Percentiles rank a stretch among this genome's conserved stretches.
phyloP scores from a whole-genome alignment of 2,888 invertebrate species.

The Hermaeophaga mercurialis region DNA sequence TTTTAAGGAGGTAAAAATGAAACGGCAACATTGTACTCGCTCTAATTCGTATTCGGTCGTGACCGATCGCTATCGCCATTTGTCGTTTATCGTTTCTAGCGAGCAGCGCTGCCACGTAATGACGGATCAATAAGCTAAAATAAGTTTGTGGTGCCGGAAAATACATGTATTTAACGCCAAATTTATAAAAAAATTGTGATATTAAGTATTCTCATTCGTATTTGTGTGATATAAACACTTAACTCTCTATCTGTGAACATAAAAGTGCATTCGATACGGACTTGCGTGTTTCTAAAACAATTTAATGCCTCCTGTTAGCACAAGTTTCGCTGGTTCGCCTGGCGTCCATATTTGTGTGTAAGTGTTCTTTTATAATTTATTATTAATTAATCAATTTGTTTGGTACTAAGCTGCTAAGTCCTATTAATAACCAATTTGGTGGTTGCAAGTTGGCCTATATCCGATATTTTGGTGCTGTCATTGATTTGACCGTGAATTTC shows the following conservation, averaged over 20 bases:
- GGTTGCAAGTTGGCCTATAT: neutral
- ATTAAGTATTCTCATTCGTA: conserved; percentile 57
- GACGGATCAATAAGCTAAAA: conserved; percentile 54
- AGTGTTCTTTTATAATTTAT: conserved; percentile 36
- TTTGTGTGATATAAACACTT: conserved; percentile 51
- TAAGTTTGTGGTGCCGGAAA: conserved; percentile 52
- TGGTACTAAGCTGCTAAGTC: too few relatives aligned
- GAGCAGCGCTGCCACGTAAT: conserved; percentile 55
- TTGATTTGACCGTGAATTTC: conserved; percentile 11
- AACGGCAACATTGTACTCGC: neutral
- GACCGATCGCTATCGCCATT: too few relatives aligned
- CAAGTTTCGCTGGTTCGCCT: conserved; percentile 49
- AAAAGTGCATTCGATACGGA: conserved; percentile 47
- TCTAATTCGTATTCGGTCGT: conserved; percentile 5
- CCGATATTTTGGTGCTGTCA: conserved; percentile 6
- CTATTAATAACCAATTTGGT: too few relatives aligned
- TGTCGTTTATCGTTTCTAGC: conserved; percentile 38
- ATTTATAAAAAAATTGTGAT: conserved; percentile 57
- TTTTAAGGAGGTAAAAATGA: too few relatives aligned
- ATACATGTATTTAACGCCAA: conserved; percentile 59
- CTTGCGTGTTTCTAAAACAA: conserved; percentile 51
- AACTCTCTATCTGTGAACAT: conserved; percentile 45
- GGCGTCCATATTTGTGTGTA: conserved; percentile 57
- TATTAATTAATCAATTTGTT: too few relatives aligned
- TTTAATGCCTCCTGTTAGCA: conserved; percentile 48